Base-by-base conservation (phyloP, 1,140 invertebrate genomes). In the Ostrea edulis region DNA sequence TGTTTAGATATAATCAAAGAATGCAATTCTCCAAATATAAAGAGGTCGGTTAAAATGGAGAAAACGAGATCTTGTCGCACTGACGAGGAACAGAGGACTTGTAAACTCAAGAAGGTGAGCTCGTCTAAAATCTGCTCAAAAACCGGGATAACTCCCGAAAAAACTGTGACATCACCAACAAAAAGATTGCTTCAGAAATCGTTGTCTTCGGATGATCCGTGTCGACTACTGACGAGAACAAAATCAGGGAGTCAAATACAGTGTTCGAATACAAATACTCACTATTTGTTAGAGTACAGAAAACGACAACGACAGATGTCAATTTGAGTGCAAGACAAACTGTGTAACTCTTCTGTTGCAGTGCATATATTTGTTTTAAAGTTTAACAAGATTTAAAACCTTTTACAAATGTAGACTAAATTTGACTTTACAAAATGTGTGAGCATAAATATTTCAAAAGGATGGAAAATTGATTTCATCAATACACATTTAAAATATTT, bases 261-360 rank as follows among this genome's bases (percentile, higher is more conserved):
- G 2, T 77, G 68, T 77, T 77, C 68, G 25, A 35, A 35, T 35
- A 14, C 9, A 14, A 29, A 77, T 5, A 77, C 25, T 9, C 68
- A 77, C 29, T 77, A 77, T 25, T 35, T 77, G 14, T 29, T 77
- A 29, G 68, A 77, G 25, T 77, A 77, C 25, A 77, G 68, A 77
- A 77, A 35, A 11, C 68, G 68, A 25, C 68, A 77, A 25, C 68
- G 68, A 77, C 68, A 77, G 29, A 77, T 77, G 68, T 77, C 35
- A 44, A 44, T 44, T 2, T 44, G 35, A 44, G 35, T 44, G 35
- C 68, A n/a, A 62, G 7, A 7, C 3, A 62, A 62, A 62, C 35
- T 44, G 35, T 44, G 35, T 5, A 5, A 44, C 5, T 44, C 35
- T 2, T 44, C 35, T 44, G 35, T 44, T 44, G 35, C 35, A 44